These are phyloP conservation scores for Pluvialis apricaria DNA, from an alignment of 2,113 vertebrate genomes.

Conservation along the genomic window DNA sequence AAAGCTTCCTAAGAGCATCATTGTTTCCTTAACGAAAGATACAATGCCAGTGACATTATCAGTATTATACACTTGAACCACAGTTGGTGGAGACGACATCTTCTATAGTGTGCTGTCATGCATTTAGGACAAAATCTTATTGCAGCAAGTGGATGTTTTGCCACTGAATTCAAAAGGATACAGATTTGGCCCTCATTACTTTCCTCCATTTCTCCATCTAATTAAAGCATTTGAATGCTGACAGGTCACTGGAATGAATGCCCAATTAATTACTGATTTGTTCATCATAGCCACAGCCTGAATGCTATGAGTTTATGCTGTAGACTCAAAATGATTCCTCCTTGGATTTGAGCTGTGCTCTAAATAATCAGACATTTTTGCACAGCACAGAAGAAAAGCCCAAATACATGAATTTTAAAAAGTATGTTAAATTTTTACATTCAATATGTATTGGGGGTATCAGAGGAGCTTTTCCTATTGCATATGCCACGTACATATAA, in stretches of 20 bases:
- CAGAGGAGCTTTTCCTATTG: neutral
- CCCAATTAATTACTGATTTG: slow-evolving; percentile 78
- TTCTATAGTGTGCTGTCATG: slow-evolving; percentile 48
- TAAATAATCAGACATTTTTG: slow-evolving; percentile 34
- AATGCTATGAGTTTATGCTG: slow-evolving; percentile 44
- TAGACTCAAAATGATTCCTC: slow-evolving; percentile 54
- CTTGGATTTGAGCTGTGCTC: slow-evolving; percentile 27
- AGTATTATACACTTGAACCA: slow-evolving; percentile 53
- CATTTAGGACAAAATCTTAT: slow-evolving; percentile 64
- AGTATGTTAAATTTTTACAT: slow-evolving; percentile 8
- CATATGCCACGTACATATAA: neutral
- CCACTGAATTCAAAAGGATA: slow-evolving; percentile 55
- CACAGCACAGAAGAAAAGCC: slow-evolving; percentile 11
- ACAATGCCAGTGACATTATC: slow-evolving; percentile 46
- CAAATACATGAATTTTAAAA: slow-evolving; percentile 30
- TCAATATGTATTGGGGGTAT: neutral
- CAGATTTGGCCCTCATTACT: slow-evolving; percentile 60
- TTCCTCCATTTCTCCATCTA: slow-evolving; percentile 65
- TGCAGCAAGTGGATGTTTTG: slow-evolving; percentile 57
- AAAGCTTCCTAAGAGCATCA: slow-evolving; percentile 31
- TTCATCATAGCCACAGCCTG: slow-evolving; percentile 65
- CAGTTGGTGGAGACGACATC: slow-evolving; percentile 50
- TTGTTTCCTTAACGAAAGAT: slow-evolving; percentile 57
- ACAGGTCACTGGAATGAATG: slow-evolving; percentile 73
- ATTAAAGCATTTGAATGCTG: slow-evolving; percentile 78